Base-by-base conservation (phyloP, 2,888 invertebrate species). In the Dorcus parallelipipedus region DNA sequence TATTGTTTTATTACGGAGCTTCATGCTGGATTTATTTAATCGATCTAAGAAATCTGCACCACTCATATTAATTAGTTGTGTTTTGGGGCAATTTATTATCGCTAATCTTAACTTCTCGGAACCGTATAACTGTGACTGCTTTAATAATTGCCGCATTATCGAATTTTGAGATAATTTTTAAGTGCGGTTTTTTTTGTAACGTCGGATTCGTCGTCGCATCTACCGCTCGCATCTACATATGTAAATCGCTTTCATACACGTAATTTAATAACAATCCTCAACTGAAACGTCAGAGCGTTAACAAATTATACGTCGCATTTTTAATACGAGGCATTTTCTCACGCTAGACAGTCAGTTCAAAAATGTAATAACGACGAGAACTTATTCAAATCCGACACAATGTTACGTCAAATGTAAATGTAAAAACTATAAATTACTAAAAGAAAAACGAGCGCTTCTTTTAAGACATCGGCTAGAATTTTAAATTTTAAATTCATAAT, bases 41-140 rank as follows among this genome's bases (percentile, higher is more conserved):
- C 61, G 56, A 63, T 63, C 55, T 61, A 53, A 43, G 50, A 57
- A 60, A 60, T 62, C 60, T 57, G 33, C 54, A 40, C 58, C 47
- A 60, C 58, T 64, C 64, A 64, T 64, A 61, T 63, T 64, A 64
- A 64, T 64, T 64, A 63, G 56, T 56, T 55, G 51, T 56, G 54
- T 64, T 62, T 63, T 58, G 56, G 62, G 56, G 52, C 64, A 63
- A 60, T 59, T 58, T 62, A 45, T 52, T 62, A 62, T 60, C 60
- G 51, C 9, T 39, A 52, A 62, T 59, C 57, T 62, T 40, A 48
- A 56, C 43, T 59, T 59, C 59, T 57, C 52, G 48, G 55, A 52
- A 52, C 57, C 57, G 45, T 45, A 45, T 45, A n/a, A 45, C 45
- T 45, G 45, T 45, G 45, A 45, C 45, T 45, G 45, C 45, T 45